These are phyloP conservation scores for Asarcornis scutulata DNA, from an alignment of 2,113 vertebrate species.

Conservation along the genomic window DNA sequence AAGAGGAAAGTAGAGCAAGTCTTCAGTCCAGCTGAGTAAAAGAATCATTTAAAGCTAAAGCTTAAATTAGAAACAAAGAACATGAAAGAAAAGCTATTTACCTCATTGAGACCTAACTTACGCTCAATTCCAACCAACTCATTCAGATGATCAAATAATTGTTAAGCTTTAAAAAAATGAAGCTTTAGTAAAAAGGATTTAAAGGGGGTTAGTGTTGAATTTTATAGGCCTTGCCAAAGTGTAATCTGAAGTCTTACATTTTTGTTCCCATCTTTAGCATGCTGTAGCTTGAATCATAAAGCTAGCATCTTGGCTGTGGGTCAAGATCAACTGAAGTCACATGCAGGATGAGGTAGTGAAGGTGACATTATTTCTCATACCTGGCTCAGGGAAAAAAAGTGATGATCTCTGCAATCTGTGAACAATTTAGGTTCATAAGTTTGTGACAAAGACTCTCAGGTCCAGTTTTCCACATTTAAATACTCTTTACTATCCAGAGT, in stretches of 20 bases:
- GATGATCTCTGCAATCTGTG: background rate
- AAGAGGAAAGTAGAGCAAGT: background rate
- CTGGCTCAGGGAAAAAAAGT: background rate
- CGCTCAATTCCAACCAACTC: background rate
- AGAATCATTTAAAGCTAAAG: background rate
- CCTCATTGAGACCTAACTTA: background rate
- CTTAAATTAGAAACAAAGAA: background rate
- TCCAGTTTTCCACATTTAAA: background rate
- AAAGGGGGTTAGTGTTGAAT: conserved; percentile 15
- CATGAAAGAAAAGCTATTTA: background rate
- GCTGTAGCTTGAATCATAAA: conserved; percentile 52
- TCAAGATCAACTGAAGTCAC: conserved; percentile 46
- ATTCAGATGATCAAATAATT: background rate
- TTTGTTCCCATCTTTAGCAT: conserved; percentile 42
- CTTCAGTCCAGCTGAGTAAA: background rate
- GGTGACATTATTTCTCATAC: conserved; percentile 62
- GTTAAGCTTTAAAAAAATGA: conserved; percentile 12
- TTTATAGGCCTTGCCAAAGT: conserved; percentile 37
- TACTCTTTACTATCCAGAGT: background rate
- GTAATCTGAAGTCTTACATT: conserved; percentile 66
- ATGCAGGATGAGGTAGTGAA: conserved; percentile 24
- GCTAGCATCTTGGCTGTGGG: conserved; percentile 31
- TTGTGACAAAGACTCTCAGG: background rate
- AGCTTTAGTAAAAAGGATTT: conserved; percentile 32
- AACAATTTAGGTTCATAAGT: background rate